Percentiles rank a stretch among this genome's conserved stretches.
These are phyloP conservation scores for Lepus europaeus DNA, from an alignment of 2,113 vertebrate species.

Conservation along the genomic window DNA sequence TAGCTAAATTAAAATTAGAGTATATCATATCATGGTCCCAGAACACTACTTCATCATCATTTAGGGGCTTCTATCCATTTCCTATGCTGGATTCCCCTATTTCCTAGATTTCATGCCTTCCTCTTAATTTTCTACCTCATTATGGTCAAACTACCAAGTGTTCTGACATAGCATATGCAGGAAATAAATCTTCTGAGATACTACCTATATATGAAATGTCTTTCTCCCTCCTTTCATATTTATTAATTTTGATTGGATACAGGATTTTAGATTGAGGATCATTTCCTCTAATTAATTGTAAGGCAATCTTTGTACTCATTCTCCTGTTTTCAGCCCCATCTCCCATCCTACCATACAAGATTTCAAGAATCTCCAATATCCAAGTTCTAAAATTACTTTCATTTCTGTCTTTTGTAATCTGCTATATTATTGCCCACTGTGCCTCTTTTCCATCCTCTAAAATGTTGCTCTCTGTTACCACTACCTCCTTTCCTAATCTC, in stretches of 20 bases:
- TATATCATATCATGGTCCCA: background rate
- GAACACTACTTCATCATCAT: background rate
- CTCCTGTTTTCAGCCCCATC: constrained; percentile 8
- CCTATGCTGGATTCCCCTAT: background rate
- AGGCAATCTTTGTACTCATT: background rate
- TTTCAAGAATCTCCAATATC: background rate
- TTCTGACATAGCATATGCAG: background rate
- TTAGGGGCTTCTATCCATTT: background rate
- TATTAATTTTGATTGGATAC: constrained; percentile 4
- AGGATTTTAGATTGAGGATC: constrained; percentile 11
- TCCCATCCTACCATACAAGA: constrained; percentile 25
- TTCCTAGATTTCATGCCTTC: background rate
- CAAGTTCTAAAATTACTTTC: background rate
- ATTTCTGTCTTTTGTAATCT: background rate
- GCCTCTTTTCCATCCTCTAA: constrained; percentile 43
- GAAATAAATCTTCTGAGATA: constrained; percentile 17
- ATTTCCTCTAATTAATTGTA: constrained; percentile 47
- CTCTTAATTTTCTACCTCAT: constrained; percentile 12
- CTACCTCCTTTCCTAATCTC: background rate
- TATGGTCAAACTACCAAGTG: constrained; percentile 33
- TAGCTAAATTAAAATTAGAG: constrained; percentile 44
- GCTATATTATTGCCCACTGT: background rate
- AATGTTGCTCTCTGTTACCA: background rate
- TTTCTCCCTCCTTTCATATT: background rate
- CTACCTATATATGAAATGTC: background rate